These are phyloP conservation scores for Rhea americana DNA, from an alignment of 2,113 vertebrate species.

Conservation along the genomic window DNA sequence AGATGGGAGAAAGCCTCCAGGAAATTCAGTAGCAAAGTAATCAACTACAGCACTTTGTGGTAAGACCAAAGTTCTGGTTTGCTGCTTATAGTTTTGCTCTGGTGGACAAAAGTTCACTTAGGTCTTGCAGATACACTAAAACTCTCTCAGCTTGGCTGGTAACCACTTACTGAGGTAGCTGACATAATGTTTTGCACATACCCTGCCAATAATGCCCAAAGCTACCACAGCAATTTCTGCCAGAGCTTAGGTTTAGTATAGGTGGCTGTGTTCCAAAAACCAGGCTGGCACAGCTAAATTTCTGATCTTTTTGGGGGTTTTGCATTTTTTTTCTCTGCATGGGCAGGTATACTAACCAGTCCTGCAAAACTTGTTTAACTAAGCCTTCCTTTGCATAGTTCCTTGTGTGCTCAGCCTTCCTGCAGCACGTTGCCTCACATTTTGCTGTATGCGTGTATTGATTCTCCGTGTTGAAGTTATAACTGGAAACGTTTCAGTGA, in stretches of 20 bases:
- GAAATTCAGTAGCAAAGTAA: neutral
- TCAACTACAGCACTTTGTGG: neutral
- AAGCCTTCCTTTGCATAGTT: neutral
- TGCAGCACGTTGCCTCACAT: conserved; percentile 28
- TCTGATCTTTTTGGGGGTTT: neutral
- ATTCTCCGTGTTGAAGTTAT: neutral
- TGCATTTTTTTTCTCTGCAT: neutral
- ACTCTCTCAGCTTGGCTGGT: neutral
- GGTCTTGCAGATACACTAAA: accelerated
- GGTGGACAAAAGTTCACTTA: neutral
- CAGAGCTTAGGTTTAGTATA: neutral
- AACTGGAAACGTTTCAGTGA: conserved; percentile 22
- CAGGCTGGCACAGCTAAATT: neutral
- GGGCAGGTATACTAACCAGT: neutral
- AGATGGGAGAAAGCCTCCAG: neutral
- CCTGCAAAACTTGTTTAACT: conserved; percentile 47
- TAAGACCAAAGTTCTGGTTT: neutral
- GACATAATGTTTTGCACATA: neutral
- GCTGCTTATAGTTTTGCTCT: neutral
- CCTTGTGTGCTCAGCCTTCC: conserved; percentile 13
- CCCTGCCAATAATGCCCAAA: neutral
- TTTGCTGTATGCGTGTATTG: neutral
- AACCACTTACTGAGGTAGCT: neutral
- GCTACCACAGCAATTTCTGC: neutral
- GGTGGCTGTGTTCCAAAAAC: neutral